phyloP scores from a whole-genome alignment of 2,888 invertebrate species.

The Pharmacophagus antenor region DNA sequence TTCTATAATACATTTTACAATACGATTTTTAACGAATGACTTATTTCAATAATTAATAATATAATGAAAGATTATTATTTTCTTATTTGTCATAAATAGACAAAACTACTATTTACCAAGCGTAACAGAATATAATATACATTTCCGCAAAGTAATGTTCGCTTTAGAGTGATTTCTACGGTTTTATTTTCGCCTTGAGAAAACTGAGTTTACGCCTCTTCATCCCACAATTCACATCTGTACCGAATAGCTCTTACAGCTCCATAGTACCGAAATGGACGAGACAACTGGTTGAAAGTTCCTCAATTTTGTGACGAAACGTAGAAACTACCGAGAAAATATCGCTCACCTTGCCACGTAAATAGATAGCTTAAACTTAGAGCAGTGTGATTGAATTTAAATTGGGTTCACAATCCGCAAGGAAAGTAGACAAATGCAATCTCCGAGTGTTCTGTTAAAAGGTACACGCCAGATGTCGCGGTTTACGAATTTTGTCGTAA shows the following conservation, averaged over 20 bases:
- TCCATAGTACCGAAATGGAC: conserved; percentile 61
- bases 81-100: too few species aligned
- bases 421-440: conserved; percentile 68
- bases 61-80: too few species aligned
- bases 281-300: conserved; percentile 75
- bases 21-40: too few species aligned
- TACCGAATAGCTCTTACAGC: conserved; percentile 68
- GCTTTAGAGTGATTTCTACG: conserved; percentile 38
- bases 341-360: conserved; percentile 32
- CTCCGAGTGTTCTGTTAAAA: conserved; percentile 60
- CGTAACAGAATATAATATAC: not conserved
- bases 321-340: conserved; percentile 50
- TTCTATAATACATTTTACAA: too few species aligned
- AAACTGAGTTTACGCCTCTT: conserved; percentile 66
- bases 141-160: conserved; percentile 25
- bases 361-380: conserved; percentile 40
- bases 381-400: conserved; percentile 38
- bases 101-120: too few species aligned
- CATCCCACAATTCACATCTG: conserved; percentile 67
- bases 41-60: too few species aligned
- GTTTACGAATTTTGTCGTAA: conserved; percentile 71
- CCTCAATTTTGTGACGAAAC: conserved; percentile 46
- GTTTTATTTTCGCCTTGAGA: conserved; percentile 62
- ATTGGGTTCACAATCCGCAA: conserved; percentile 36
- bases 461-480: conserved; percentile 73